Evolutionary conservation across 1,140 invertebrate genomes (phyloP), one percentile per base, ranked within the genome.

Genomic region (Paracyclopina nana): DNA sequence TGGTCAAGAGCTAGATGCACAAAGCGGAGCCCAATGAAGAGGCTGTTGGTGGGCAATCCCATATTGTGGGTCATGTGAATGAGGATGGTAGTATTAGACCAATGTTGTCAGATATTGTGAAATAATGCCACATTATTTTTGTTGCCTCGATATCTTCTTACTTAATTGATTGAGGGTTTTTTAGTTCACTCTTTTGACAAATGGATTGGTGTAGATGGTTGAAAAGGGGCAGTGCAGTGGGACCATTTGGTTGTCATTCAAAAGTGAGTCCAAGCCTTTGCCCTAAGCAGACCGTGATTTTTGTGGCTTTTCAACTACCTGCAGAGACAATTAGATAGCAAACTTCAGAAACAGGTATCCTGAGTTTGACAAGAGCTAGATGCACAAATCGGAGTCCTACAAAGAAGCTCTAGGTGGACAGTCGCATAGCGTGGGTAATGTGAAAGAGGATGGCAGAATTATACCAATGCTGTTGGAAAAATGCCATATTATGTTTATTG

Each of bases 101-200:
- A 9, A 38, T 38, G n/a, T n/a, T n/a, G n/a, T n/a, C n/a, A n/a
- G n/a, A n/a, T n/a, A n/a, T n/a, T n/a, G n/a, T n/a, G n/a, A n/a
- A n/a, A n/a, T n/a, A n/a, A n/a, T n/a, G n/a, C n/a, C n/a, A n/a
- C n/a, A n/a, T n/a, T n/a, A n/a, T n/a, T n/a, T n/a, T n/a, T n/a
- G n/a, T n/a, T n/a, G n/a, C n/a, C n/a, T n/a, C n/a, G n/a, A n/a
- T n/a, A n/a, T n/a, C n/a, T n/a, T n/a, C n/a, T n/a, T n/a, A n/a
- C n/a, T n/a, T n/a, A n/a, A n/a, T n/a, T n/a, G n/a, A n/a, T n/a
- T n/a, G n/a, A n/a, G n/a, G n/a, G n/a, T n/a, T n/a, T n/a, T n/a
- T n/a, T n/a, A n/a, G n/a, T 60, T 5, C 57, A 58, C 45, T 46
- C 51, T 16, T 64, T 61, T 34, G 38, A 57, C 6, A 28, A 63